Conservation (phyloP, 2,888 invertebrate genomes). For the Orchesella flavescens region DNA sequence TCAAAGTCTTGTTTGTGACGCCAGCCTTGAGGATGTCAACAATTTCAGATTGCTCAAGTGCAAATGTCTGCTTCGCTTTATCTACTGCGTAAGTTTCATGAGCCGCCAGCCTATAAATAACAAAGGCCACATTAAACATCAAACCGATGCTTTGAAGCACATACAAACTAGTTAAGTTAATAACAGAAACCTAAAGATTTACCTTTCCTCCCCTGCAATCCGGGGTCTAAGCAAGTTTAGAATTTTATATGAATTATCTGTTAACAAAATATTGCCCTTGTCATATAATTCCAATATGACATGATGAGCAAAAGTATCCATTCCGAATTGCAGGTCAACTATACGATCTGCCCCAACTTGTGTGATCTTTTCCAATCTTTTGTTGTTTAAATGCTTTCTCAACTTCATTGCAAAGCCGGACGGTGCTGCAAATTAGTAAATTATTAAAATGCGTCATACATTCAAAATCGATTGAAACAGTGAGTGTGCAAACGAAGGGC, state of each 20-base stretch:
- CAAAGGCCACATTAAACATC: neutral
- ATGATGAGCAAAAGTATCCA: conserved; percentile 93
- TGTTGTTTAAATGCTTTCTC: conserved; percentile 96
- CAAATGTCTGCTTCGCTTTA: conserved; percentile 81
- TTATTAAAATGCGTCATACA: neutral
- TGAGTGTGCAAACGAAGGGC: too few relatives aligned
- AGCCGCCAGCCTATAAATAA: conserved; percentile 84
- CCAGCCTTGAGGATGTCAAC: conserved; percentile 47
- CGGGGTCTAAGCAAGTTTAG: conserved; percentile 94
- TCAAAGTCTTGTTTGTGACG: conserved; percentile 59
- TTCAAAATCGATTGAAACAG: too few relatives aligned
- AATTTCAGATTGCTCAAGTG: conserved; percentile 77
- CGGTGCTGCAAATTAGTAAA: conserved; percentile 79
- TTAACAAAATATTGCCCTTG: conserved; percentile 94
- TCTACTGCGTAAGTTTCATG: conserved; percentile 92
- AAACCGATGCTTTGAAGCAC: neutral
- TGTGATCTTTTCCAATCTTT: conserved; percentile 87
- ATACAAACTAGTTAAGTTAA: neutral
- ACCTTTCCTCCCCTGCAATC: conserved; percentile 91
- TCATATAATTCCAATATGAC: conserved; percentile 96
- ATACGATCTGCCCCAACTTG: conserved; percentile 96
- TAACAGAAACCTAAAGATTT: neutral
- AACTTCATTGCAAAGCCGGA: conserved; percentile 99
- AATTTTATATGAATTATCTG: conserved; percentile 91
- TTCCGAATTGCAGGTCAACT: conserved; percentile 95